Percentiles rank a stretch among this genome's conserved stretches.
Conservation (phyloP, 2,113 vertebrate genomes). For the Chamaetylas fuelleborni region DNA sequence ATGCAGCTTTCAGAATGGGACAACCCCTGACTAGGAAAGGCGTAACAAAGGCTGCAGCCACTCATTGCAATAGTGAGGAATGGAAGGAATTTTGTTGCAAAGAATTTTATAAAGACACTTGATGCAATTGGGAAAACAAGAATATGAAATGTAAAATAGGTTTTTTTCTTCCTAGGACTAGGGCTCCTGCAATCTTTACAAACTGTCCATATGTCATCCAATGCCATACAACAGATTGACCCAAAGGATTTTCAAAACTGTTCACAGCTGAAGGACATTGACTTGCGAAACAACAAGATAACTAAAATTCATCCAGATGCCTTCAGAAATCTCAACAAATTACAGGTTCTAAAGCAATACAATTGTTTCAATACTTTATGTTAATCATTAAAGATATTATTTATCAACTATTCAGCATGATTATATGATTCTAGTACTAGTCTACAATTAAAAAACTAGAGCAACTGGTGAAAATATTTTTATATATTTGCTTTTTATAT, state of each 20-base stretch:
- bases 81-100: neutral
- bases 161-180: constrained; percentile 58
- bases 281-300: constrained; percentile 83
- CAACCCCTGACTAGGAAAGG: neutral
- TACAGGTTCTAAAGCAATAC: constrained; percentile 74
- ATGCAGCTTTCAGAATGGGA: neutral
- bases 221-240: constrained; percentile 74
- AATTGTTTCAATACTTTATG: neutral
- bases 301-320: constrained; percentile 74
- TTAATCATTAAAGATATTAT: neutral
- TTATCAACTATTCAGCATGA: neutral
- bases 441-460: neutral
- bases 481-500: neutral
- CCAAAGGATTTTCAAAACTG: constrained; percentile 74
- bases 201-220: constrained; percentile 80
- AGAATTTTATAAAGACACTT: neutral
- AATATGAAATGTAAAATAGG: neutral
- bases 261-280: constrained; percentile 72
- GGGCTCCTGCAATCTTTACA: constrained; percentile 70
- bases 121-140: neutral
- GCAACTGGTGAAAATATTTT: neutral
- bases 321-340: constrained; percentile 76
- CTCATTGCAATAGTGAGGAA: neutral
- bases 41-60: neutral
- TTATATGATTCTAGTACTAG: neutral